Percentiles rank a stretch among this genome's conserved stretches.
These are phyloP conservation scores for Lineus longissimus DNA, from an alignment of 1,140 invertebrate genomes.

Conservation along the genomic window DNA sequence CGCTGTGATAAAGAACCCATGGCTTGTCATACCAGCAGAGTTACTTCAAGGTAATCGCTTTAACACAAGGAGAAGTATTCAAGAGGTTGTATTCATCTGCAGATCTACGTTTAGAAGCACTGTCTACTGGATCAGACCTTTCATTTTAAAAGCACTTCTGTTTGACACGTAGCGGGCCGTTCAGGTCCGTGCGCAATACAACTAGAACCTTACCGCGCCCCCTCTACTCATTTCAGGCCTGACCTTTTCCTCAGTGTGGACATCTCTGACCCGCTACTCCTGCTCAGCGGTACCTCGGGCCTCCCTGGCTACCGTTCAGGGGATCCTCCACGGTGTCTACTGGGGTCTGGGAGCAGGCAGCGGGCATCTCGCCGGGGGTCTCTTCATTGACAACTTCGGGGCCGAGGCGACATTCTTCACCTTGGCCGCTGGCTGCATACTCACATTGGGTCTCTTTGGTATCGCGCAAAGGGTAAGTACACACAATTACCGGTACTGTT, in stretches of 20 bases:
- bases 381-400: conserved; percentile 13
- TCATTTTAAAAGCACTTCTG: too few relatives aligned
- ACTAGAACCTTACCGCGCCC: too few relatives aligned
- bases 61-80: too few relatives aligned
- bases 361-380: conserved; percentile 16
- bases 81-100: too few relatives aligned
- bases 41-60: conserved; percentile 15
- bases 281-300: conserved; percentile 9
- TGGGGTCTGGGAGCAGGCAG: conserved; percentile 13
- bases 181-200: too few relatives aligned
- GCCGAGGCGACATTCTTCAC: conserved; percentile 1
- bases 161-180: too few relatives aligned
- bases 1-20: conserved; percentile 13
- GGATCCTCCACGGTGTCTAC: conserved; percentile 20
- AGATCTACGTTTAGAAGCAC: too few relatives aligned
- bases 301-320: conserved; percentile 17
- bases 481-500: too few relatives aligned
- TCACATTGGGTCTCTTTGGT: neutral
- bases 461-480: conserved; percentile 2
- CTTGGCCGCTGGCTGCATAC: neutral
- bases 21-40: conserved; percentile 16
- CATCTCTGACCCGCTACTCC: conserved; percentile 17
- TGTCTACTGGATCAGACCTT: too few relatives aligned
- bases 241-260: conserved; percentile 17
- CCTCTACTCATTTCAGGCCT: conserved; percentile 8